phyloP scores from a whole-genome alignment of 1,140 invertebrate genomes.

The Galleria mellonella region DNA sequence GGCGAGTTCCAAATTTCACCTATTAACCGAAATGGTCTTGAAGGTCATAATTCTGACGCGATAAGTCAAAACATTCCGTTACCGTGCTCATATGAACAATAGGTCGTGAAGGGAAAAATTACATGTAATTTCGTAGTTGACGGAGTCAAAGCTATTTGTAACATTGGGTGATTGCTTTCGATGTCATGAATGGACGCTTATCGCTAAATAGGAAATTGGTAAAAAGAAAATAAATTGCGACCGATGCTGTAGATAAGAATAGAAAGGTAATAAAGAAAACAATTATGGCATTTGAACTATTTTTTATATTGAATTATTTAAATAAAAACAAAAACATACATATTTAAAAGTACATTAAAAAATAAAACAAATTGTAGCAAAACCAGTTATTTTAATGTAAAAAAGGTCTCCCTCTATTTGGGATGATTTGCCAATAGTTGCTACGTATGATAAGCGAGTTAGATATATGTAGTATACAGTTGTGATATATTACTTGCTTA shows the following conservation, averaged over 20 bases:
- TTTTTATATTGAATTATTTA: too few species aligned
- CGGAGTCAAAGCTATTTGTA: constrained; percentile 13
- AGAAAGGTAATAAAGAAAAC: constrained; percentile 18
- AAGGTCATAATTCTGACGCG: constrained; percentile 53
- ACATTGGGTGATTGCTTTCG: constrained; percentile 33
- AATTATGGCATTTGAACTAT: too few species aligned
- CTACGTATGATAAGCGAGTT: too few species aligned
- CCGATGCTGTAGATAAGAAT: constrained; percentile 19
- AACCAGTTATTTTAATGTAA: too few species aligned
- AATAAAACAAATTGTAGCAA: too few species aligned
- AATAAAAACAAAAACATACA: too few species aligned
- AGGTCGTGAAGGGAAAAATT: constrained; percentile 43
- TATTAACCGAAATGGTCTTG: constrained; percentile 34
- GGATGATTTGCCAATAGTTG: too few species aligned
- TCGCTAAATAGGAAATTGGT: constrained; percentile 17
- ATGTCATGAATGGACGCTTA: constrained; percentile 21
- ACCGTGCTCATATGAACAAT: constrained; percentile 37
- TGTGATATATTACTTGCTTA: too few species aligned
- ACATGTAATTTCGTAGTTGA: constrained; percentile 34
- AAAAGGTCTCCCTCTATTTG: too few species aligned
- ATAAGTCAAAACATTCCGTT: constrained; percentile 42
- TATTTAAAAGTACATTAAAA: too few species aligned
- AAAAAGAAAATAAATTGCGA: constrained; percentile 18
- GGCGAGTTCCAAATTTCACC: constrained; percentile 41
- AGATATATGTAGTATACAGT: too few species aligned